These are phyloP conservation scores for Chlorops oryzae DNA, from an alignment of 1,140 invertebrate genomes.

Conservation along the genomic window DNA sequence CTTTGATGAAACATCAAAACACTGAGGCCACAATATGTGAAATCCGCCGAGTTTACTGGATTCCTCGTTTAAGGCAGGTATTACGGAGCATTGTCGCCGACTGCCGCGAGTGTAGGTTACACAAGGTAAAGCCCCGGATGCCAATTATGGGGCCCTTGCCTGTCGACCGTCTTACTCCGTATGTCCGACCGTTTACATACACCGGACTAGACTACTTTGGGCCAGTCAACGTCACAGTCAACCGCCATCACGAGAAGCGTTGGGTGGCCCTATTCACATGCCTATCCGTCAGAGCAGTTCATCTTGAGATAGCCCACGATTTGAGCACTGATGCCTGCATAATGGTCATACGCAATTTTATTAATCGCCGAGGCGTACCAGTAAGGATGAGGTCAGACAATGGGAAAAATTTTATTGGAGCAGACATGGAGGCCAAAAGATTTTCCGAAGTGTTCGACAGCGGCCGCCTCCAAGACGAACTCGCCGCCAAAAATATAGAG, in stretches of 20 bases:
- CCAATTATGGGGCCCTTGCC: conserved; percentile 5
- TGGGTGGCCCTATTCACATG: conserved; percentile 25
- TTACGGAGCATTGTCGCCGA: background rate
- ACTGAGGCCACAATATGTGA: too few relatives aligned
- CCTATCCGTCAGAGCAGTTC: conserved; percentile 16
- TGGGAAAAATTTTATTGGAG: conserved; percentile 41
- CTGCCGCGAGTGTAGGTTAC: background rate
- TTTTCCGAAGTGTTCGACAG: conserved; percentile 2
- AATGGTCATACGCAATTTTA: conserved; percentile 17
- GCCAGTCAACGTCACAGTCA: conserved; percentile 15
- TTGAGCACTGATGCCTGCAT: conserved; percentile 15
- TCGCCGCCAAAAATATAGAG: conserved; percentile 5
- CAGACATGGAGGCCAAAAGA: conserved; percentile 22
- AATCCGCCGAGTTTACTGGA: too few relatives aligned
- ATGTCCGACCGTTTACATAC: conserved; percentile 10
- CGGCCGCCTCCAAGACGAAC: background rate
- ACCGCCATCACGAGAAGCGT: conserved; percentile 18
- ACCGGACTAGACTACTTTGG: conserved; percentile 12
- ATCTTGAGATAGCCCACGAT: conserved; percentile 17
- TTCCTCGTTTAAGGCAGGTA: too few relatives aligned
- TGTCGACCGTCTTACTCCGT: background rate
- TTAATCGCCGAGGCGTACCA: conserved; percentile 23
- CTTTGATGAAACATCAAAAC: too few relatives aligned
- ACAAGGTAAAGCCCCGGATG: conserved; percentile 7
- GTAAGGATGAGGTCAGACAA: conserved; percentile 34